Conservation (phyloP, 2,113 vertebrate genomes). For the Boleophthalmus pectinirostris region DNA sequence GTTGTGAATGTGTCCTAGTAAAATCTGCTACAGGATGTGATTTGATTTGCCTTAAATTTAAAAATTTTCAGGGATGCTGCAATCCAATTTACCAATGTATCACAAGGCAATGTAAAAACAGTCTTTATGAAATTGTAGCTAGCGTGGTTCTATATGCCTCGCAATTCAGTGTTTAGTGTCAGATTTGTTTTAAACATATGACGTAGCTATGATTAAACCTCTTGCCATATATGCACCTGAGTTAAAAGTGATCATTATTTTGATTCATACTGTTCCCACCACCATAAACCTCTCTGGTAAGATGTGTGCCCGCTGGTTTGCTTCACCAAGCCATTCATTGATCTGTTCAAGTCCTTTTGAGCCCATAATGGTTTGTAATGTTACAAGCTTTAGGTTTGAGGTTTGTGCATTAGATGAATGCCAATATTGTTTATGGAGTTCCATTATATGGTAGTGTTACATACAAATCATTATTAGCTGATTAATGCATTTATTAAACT, state of each 20-base stretch:
- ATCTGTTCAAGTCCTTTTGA: slow-evolving; percentile 8
- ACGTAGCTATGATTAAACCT: slow-evolving; percentile 44
- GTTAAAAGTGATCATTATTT: slow-evolving; percentile 19
- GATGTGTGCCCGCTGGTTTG: not conserved
- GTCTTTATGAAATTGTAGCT: slow-evolving; percentile 10
- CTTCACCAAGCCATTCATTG: slow-evolving; percentile 4
- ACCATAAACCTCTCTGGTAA: not conserved
- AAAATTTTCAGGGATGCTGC: slow-evolving; percentile 69
- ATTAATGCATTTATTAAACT: not conserved
- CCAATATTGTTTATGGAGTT: not conserved
- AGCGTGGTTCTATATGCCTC: slow-evolving; percentile 11
- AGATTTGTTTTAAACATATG: slow-evolving; percentile 28
- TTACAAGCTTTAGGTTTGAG: slow-evolving; percentile 18
- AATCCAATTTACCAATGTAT: slow-evolving; percentile 49
- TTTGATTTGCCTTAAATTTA: slow-evolving; percentile 78
- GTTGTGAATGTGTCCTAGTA: slow-evolving; percentile 67
- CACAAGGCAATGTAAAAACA: slow-evolving; percentile 9
- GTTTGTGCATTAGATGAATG: not conserved
- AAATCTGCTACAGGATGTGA: slow-evolving; percentile 68
- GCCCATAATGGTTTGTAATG: slow-evolving; percentile 8
- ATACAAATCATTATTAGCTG: not conserved
- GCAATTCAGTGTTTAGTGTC: slow-evolving; percentile 16
- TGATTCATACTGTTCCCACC: too few relatives aligned
- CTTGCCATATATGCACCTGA: slow-evolving; percentile 30
- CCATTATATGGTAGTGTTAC: not conserved